phyloP scores from a whole-genome alignment of 2,113 vertebrate species.

The Syngnathus typhle region DNA sequence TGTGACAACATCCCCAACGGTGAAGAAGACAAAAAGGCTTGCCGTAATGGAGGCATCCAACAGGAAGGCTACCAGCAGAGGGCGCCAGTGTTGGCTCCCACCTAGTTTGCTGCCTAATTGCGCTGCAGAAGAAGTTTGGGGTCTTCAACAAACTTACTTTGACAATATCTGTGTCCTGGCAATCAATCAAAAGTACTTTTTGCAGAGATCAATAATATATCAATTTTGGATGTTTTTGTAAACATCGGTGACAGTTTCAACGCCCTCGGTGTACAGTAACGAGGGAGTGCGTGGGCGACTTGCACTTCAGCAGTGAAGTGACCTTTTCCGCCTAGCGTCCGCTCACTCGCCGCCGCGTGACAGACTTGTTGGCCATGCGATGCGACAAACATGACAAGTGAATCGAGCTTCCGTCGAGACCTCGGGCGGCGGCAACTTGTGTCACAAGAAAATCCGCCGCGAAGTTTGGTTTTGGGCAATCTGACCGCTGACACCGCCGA shows the following conservation, averaged over 20 bases:
- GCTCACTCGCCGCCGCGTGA: background rate
- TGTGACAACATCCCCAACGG: constrained; percentile 1
- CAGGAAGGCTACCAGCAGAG: background rate
- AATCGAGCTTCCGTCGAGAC: constrained; percentile 50
- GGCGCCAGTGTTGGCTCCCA: background rate
- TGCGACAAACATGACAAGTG: constrained; percentile 59
- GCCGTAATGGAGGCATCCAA: background rate
- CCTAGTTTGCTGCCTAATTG: background rate
- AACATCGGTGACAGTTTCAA: too few species aligned
- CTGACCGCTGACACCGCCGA: constrained; percentile 69
- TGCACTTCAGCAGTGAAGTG: constrained; percentile 1
- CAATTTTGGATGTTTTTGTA: too few species aligned
- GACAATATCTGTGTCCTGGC: too few species aligned
- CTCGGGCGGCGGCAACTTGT: constrained; percentile 36
- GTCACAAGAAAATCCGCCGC: constrained; percentile 60
- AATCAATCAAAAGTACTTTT: too few species aligned
- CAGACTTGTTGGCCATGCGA: constrained; percentile 2
- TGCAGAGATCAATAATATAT: too few species aligned
- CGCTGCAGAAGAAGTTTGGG: background rate
- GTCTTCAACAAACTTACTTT: background rate
- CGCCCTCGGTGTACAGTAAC: constrained; percentile 6
- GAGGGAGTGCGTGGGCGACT: constrained; percentile 31
- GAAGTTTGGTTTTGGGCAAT: constrained; percentile 70
- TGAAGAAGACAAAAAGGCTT: background rate
- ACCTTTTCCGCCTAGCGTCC: background rate